Base-by-base conservation (phyloP, 2,888 invertebrate species). In the Phaedon cochleariae region DNA sequence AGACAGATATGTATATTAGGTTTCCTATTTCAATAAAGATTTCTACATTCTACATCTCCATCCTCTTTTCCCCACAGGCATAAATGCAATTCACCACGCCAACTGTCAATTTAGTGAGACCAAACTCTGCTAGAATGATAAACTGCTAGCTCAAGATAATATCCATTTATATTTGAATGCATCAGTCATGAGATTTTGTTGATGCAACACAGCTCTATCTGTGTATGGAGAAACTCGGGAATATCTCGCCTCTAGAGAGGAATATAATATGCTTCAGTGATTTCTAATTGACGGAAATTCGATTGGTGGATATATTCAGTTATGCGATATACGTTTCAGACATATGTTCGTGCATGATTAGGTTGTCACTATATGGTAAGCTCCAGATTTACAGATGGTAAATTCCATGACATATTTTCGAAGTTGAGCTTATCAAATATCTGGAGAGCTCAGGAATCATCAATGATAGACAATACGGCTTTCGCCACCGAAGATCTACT, bases 131-230 rank as follows among this genome's bases (percentile, higher is more conserved):
- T 57, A 22, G 45, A 29, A 57, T 57, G n/a, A 26, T 26, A 9
- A 41, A 41, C 34, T 54, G 31, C 37, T 20, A 20, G 31, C 34
- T 37, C 37, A n/a, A 54, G 10, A 54, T 54, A 5, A 37, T 21
- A 29, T 10, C 54, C n/a, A 45, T 18, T 57, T 57, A 29, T 45
- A 41, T 41, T 22, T 45, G 18, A 57, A 57, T 57, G 57, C 57
- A 57, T 29, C 41, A 45, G 20, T 26, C 26, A 45, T 45, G 26
- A 21, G 29, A 37, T 15, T 22, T 41, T 37, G 22, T 55, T 37
- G 21, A 41, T 15, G 22, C 26, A 57, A n/a, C n/a, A n/a, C n/a
- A n/a, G n/a, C n/a, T n/a, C n/a, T n/a, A n/a, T n/a, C 15, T 41
- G 34, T 7, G 34, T 34, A 9, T 34, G 34, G 34, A 10, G 12